Percentiles rank a stretch among this genome's conserved stretches.
These are phyloP conservation scores for Rafetus swinhoei DNA, from an alignment of 2,113 vertebrate genomes.

Conservation along the genomic window DNA sequence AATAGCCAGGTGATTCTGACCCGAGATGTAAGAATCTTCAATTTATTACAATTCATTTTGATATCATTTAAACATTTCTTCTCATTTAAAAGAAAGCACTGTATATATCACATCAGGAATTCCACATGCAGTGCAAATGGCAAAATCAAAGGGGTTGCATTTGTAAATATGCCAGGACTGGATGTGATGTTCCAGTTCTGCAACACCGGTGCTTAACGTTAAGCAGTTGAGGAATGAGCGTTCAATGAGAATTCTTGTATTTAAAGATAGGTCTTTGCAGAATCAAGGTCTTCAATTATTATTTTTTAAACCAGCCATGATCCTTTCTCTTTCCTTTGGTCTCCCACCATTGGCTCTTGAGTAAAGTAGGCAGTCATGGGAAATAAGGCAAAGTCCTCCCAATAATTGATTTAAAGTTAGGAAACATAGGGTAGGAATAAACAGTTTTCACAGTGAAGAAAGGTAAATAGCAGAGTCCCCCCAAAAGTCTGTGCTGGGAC, in stretches of 20 bases:
- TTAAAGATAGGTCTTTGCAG: neutral
- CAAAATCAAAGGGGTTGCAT: neutral
- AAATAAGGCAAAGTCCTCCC: neutral
- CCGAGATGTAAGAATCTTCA: neutral
- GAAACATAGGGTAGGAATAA: neutral
- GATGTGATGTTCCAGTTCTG: neutral
- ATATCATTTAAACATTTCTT: neutral
- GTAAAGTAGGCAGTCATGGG: neutral
- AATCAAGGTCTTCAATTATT: neutral
- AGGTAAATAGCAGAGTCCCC: neutral
- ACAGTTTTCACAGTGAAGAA: neutral
- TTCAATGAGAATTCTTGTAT: neutral
- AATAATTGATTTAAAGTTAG: neutral
- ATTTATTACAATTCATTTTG: conserved; percentile 56
- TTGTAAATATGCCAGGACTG: neutral
- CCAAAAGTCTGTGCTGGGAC: neutral
- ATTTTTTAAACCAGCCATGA: neutral
- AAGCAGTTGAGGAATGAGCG: neutral
- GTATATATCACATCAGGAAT: neutral
- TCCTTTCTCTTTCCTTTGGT: neutral
- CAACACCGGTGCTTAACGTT: neutral
- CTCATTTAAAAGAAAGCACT: neutral
- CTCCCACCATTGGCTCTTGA: neutral
- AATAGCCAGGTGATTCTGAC: neutral
- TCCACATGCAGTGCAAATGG: neutral